Conservation (phyloP, 2,113 vertebrate genomes). For the Spea multiplicata region DNA sequence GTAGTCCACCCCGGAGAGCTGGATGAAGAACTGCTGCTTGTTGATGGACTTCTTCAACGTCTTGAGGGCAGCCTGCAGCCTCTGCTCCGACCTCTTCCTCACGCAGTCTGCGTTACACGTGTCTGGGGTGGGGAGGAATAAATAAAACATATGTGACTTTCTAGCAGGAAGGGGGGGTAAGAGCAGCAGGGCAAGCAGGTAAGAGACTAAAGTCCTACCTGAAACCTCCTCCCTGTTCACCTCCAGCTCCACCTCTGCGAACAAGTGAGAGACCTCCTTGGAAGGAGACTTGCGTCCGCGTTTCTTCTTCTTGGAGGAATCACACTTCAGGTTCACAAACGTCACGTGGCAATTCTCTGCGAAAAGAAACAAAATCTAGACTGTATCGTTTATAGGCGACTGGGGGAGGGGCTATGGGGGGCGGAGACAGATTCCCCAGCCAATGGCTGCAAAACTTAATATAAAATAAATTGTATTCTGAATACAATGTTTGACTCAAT, state of each 20-base stretch:
- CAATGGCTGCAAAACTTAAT: too few relatives aligned
- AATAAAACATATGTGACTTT: neutral
- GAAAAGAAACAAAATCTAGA: conserved; percentile 67
- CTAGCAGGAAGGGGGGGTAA: neutral
- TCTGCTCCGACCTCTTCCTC: conserved; percentile 82
- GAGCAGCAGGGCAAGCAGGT: neutral
- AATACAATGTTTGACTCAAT: too few relatives aligned
- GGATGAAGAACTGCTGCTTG: conserved; percentile 92
- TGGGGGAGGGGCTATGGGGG: too few relatives aligned
- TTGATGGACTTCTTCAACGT: conserved; percentile 89
- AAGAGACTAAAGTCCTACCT: conserved; percentile 65
- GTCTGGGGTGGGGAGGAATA: conserved; percentile 64
- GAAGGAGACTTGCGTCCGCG: conserved; percentile 88
- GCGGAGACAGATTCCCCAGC: too few relatives aligned
- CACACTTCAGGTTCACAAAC: conserved; percentile 90
- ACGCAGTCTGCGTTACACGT: conserved; percentile 83
- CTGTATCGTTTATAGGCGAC: too few relatives aligned
- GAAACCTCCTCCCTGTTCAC: conserved; percentile 84
- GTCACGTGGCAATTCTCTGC: conserved; percentile 88
- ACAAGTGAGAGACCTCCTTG: conserved; percentile 92
- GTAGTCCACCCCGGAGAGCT: conserved; percentile 89
- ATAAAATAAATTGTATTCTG: too few relatives aligned
- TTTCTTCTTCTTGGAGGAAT: conserved; percentile 90
- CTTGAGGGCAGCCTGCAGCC: conserved; percentile 85
- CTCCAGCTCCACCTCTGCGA: conserved; percentile 90